Base-by-base conservation (phyloP, 2,888 invertebrate species). In the Octodonta nipae region DNA sequence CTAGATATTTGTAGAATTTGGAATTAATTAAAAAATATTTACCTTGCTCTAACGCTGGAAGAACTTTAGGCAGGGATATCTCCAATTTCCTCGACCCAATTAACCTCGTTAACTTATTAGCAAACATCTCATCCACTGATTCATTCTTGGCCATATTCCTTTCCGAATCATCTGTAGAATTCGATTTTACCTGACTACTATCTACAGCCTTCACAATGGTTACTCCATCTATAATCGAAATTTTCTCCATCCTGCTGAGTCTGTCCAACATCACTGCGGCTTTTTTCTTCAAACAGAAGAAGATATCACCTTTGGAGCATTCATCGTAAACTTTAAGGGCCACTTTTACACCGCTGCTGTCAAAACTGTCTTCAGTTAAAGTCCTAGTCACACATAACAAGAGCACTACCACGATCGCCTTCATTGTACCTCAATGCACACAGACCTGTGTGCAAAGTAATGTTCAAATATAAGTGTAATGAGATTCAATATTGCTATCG, bases 201-300 rank as follows among this genome's bases (percentile, higher is more conserved):
- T 66, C 64, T 1, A 64, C 65, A 5, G 63, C 62, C 41, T 70
- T 74, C 10, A 79, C 68, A 11, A 81, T 68, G 46, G 75, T 74
- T 3, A 83, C 63, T 28, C 79, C 82, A 42, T 81, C 78, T 8
- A 70, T 66, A 35, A 78, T 56, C 11, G 68, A 61, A 12, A 72
- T 48, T 12, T 71, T 67, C 13, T 80, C 78, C 64, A 84, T 76
- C 37, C 76, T 70, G 1, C 77, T 71, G 14, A 83, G 70, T 29
- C 84, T 67, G 50, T 84, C 84, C 43, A 85, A 73, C 55, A 84
- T 82, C 2, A 78, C 64, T 34, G 84, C 75, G 1, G 83, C 83
- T 54, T 83, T 84, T 59, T 80, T 82, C 65, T 85, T 84, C 31
- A 85, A 62, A 54, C 85, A 85, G 13, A 78, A 75, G 32, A 77